Evolutionary conservation across 2,113 vertebrate species (phyloP).

Genomic region (Oceanites oceanicus): DNA sequence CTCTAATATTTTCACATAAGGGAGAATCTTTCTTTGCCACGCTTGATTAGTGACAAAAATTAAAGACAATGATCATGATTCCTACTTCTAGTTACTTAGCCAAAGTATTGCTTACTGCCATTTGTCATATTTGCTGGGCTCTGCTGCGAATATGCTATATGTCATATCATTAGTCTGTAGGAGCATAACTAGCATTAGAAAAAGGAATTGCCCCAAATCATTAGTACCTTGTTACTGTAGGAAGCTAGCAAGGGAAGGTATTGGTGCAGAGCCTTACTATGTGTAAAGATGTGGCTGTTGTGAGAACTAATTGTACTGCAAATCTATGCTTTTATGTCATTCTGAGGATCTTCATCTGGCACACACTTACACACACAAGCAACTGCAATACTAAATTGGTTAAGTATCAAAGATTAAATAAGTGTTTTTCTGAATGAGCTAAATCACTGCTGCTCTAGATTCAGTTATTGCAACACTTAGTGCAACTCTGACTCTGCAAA

Average conservation of each 20-base stretch:
- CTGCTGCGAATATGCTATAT: not conserved
- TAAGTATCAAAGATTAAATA: not conserved
- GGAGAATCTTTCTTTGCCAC: not conserved
- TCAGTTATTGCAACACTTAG: not conserved
- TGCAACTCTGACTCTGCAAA: not conserved
- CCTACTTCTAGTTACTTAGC: not conserved
- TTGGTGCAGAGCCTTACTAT: not conserved
- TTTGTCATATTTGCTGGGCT: not conserved
- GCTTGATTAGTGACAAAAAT: not conserved
- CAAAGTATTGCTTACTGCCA: not conserved
- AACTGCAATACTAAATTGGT: not conserved
- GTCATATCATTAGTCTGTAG: not conserved
- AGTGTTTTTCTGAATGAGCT: not conserved
- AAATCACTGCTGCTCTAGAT: not conserved
- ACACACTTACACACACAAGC: rapidly evolving
- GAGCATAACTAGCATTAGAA: not conserved
- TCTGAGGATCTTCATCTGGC: not conserved
- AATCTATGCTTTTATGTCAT: not conserved
- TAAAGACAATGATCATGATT: not conserved
- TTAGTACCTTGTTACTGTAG: not conserved
- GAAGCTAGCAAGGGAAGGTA: not conserved
- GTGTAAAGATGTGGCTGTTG: not conserved
- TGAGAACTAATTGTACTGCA: not conserved
- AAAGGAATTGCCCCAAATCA: not conserved
- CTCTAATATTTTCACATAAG: not conserved